phyloP scores from a whole-genome alignment of 2,113 vertebrate genomes.

The Girardinichthys multiradiatus region DNA sequence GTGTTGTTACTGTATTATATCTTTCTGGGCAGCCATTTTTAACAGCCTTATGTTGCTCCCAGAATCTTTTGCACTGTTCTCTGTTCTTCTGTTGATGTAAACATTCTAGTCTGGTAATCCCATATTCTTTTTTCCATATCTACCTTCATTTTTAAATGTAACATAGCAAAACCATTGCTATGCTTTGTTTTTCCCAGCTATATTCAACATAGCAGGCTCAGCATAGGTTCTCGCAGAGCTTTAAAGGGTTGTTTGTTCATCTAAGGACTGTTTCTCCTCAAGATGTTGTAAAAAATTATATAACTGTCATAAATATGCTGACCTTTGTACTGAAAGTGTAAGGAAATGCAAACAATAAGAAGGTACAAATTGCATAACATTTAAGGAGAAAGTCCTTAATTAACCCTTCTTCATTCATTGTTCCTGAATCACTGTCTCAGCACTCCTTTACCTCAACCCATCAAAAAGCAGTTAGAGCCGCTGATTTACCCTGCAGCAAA shows the following conservation, averaged over 20 bases:
- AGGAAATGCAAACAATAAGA: conserved; percentile 38
- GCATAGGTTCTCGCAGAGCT: background rate
- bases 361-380: conserved; percentile 35
- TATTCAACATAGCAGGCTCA: background rate
- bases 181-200: background rate
- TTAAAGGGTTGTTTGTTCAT: conserved; percentile 18
- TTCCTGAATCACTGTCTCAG: background rate
- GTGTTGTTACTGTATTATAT: too few relatives aligned
- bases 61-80: background rate
- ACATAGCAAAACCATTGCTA: background rate
- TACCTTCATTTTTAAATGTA: background rate
- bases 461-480: conserved; percentile 16
- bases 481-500: conserved; percentile 9
- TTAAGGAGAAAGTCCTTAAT: conserved; percentile 29
- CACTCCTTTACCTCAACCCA: conserved; percentile 4
- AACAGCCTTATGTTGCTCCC: background rate
- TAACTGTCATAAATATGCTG: conserved; percentile 36
- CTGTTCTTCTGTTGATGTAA: background rate
- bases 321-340: conserved; percentile 47
- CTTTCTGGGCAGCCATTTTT: background rate
- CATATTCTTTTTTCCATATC: background rate
- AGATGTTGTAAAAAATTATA: conserved; percentile 25
- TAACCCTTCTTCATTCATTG: conserved; percentile 10
- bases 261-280: conserved; percentile 16
- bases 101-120: background rate